Evolutionary conservation across 2,113 vertebrate genomes (phyloP).

Genomic region (Illadopsis cleaveri): DNA sequence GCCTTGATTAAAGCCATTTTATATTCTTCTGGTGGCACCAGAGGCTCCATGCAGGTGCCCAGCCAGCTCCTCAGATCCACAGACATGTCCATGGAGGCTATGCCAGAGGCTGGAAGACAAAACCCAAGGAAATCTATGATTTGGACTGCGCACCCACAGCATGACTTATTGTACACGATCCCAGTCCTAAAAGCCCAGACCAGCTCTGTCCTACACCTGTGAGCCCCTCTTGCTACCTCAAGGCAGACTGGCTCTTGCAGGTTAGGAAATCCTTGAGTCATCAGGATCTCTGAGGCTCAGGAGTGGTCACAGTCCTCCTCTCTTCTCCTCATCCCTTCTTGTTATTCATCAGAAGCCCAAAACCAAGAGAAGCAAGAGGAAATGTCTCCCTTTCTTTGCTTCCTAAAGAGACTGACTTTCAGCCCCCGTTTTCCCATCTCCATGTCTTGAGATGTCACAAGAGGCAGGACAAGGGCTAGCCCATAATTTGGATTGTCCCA

Average conservation of each 20-base stretch:
- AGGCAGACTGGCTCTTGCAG: background rate
- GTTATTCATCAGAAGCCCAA: background rate
- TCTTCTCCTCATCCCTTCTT: background rate
- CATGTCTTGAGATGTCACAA: background rate
- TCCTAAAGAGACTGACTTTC: background rate
- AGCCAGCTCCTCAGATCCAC: background rate
- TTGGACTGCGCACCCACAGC: background rate
- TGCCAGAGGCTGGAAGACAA: background rate
- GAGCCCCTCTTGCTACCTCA: accelerated
- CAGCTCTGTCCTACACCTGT: background rate
- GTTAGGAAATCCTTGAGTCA: background rate
- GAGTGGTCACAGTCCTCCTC: background rate
- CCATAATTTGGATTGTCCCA: accelerated
- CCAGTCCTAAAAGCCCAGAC: background rate
- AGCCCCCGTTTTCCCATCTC: background rate
- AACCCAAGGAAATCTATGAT: background rate
- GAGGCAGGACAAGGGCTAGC: background rate
- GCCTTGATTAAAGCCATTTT: conserved; percentile 6
- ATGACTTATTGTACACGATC: background rate
- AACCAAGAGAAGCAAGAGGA: background rate
- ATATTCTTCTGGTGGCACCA: background rate
- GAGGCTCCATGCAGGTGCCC: background rate
- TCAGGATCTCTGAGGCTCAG: background rate
- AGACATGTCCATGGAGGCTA: background rate
- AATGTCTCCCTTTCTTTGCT: background rate